Conservation (phyloP, 2,113 vertebrate species). For the Aspiorhynchus laticeps region DNA sequence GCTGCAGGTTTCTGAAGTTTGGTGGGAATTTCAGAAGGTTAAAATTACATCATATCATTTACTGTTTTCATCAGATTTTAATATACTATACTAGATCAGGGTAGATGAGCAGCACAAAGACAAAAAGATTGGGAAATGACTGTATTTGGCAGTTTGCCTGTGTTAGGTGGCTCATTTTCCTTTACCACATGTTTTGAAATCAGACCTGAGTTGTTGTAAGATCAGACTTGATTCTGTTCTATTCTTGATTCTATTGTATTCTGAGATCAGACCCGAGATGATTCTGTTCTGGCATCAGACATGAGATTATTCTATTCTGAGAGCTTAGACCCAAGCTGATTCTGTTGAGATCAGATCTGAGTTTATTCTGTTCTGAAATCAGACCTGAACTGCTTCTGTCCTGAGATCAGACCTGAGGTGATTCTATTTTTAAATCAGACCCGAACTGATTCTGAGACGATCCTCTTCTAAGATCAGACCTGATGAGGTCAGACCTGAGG, state of each 20-base stretch:
- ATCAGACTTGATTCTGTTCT: not conserved
- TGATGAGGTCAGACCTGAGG: no score
- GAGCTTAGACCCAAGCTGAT: no score
- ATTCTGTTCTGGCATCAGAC: no score
- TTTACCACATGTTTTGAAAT: not conserved
- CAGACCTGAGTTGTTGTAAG: not conserved
- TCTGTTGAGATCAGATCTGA: no score
- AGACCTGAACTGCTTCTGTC: no score
- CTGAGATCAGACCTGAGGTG: not conserved
- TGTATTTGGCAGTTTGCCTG: not conserved
- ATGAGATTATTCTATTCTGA: no score
- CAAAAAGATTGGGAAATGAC: not conserved
- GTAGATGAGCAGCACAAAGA: not conserved
- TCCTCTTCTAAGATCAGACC: not conserved
- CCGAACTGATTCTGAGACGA: not conserved
- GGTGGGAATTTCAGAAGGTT: conserved; percentile 7
- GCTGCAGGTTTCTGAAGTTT: conserved; percentile 11
- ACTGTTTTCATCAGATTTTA: not conserved
- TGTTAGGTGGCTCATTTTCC: not conserved
- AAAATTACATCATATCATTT: conserved; percentile 5
- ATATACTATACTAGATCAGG: not conserved
- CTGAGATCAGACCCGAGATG: no score
- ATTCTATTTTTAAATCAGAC: not conserved
- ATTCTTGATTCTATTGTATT: no score
- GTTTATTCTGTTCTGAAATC: no score